Evolutionary conservation across 2,113 vertebrate species (phyloP).

Genomic region (Mesitornis unicolor): DNA sequence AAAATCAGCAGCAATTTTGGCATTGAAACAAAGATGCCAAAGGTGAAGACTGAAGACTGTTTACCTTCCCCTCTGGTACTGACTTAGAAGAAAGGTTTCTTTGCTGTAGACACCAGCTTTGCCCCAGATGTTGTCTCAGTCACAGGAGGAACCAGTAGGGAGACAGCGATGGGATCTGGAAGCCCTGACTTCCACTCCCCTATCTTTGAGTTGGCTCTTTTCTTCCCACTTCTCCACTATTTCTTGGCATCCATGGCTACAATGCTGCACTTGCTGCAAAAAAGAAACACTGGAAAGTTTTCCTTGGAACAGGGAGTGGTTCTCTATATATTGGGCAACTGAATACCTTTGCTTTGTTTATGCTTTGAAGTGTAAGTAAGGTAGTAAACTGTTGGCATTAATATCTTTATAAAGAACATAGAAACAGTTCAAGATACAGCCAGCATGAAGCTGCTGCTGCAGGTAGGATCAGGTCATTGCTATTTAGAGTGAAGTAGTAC

Average conservation of each 20-base stretch:
- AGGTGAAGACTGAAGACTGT: fast-evolving
- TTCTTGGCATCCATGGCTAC: background rate
- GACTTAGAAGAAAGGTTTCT: background rate
- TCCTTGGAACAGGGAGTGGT: background rate
- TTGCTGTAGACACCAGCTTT: background rate
- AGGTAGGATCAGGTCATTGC: background rate
- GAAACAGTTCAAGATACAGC: background rate
- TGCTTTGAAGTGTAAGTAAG: background rate
- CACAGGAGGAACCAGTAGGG: background rate
- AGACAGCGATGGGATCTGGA: fast-evolving
- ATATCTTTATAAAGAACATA: background rate
- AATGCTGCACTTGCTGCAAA: background rate
- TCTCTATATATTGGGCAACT: background rate
- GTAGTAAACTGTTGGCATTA: background rate
- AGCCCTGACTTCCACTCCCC: background rate
- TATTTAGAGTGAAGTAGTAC: background rate
- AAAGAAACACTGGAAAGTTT: background rate
- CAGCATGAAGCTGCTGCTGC: background rate
- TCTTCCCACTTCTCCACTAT: background rate
- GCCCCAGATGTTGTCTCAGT: background rate
- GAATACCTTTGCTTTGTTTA: background rate
- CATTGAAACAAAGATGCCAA: background rate
- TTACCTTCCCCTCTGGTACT: background rate
- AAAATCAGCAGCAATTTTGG: background rate
- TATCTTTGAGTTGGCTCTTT: background rate